These are phyloP conservation scores for Lycophotia porphyrea DNA, from an alignment of 2,888 invertebrate species.

Conservation along the genomic window DNA sequence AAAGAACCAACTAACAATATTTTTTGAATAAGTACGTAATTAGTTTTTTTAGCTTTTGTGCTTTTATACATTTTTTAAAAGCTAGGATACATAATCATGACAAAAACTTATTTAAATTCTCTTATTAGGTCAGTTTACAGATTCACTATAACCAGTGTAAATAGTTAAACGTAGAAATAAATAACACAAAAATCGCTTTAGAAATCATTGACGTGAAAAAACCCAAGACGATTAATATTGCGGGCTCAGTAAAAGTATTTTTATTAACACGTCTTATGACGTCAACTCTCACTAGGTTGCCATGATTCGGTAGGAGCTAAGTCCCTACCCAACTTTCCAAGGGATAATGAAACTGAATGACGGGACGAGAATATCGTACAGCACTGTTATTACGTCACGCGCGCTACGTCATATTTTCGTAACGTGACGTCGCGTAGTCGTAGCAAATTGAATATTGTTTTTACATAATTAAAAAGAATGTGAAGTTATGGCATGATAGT, in stretches of 20 bases:
- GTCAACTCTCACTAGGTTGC: conserved; percentile 80
- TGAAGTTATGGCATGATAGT: neutral
- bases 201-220: conserved; percentile 9
- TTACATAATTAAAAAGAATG: neutral
- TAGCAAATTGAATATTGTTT: neutral
- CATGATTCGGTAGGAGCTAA: conserved; percentile 71
- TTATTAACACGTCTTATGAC: conserved; percentile 76
- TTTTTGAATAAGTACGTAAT: neutral
- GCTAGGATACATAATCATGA: neutral
- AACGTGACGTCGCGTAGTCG: conserved; percentile 10
- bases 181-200: neutral
- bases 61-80: neutral
- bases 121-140: neutral
- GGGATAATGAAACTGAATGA: conserved; percentile 37
- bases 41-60: neutral
- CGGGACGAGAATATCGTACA: neutral
- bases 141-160: neutral
- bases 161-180: neutral
- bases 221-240: conserved; percentile 17
- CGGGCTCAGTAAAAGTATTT: conserved; percentile 33
- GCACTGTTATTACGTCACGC: conserved; percentile 30
- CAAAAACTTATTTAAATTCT: neutral
- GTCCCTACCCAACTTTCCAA: conserved; percentile 24
- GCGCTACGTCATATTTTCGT: conserved; percentile 12
- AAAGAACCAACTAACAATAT: neutral